Conservation (phyloP, 2,888 invertebrate species). For the Pyrgus malvae region DNA sequence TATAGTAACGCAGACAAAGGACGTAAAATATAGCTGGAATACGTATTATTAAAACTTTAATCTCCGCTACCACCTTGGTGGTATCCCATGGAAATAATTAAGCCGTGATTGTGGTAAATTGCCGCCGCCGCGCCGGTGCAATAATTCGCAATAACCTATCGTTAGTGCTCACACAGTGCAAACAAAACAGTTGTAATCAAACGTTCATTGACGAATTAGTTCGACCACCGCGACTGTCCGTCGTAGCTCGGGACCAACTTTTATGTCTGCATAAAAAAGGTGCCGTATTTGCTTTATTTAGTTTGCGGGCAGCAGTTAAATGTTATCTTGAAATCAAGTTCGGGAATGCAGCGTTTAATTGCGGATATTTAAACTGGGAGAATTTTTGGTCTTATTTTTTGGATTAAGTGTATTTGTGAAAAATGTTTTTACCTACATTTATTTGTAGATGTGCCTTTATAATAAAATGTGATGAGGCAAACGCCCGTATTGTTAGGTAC, state of each 20-base stretch:
- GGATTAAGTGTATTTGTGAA: too few relatives aligned
- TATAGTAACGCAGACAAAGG: slow-evolving; percentile 5
- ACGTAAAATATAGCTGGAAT: slow-evolving; percentile 9
- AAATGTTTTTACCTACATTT: too few relatives aligned
- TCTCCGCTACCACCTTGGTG: slow-evolving; percentile 34
- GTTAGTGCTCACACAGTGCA: slow-evolving; percentile 68
- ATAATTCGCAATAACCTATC: slow-evolving; percentile 62
- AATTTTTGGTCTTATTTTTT: too few relatives aligned
- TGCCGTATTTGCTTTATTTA: slow-evolving; percentile 5
- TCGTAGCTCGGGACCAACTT: slow-evolving; percentile 15
- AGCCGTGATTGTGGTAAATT: slow-evolving; percentile 61
- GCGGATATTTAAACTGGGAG: neutral
- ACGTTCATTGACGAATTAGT: slow-evolving; percentile 57
- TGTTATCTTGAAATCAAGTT: slow-evolving; percentile 18
- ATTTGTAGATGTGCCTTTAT: too few relatives aligned
- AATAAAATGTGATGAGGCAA: too few relatives aligned
- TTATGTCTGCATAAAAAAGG: slow-evolving; percentile 34
- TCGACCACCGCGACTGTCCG: slow-evolving; percentile 51
- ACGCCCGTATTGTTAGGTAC: too few relatives aligned
- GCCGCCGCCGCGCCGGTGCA: slow-evolving; percentile 52
- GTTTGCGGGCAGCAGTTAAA: neutral
- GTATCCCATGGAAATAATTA: slow-evolving; percentile 41
- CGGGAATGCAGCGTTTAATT: slow-evolving; percentile 18
- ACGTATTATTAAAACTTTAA: slow-evolving; percentile 24
- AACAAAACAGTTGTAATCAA: slow-evolving; percentile 62